Base-by-base conservation (phyloP, 2,113 vertebrate genomes). In the Centropus unirufus region DNA sequence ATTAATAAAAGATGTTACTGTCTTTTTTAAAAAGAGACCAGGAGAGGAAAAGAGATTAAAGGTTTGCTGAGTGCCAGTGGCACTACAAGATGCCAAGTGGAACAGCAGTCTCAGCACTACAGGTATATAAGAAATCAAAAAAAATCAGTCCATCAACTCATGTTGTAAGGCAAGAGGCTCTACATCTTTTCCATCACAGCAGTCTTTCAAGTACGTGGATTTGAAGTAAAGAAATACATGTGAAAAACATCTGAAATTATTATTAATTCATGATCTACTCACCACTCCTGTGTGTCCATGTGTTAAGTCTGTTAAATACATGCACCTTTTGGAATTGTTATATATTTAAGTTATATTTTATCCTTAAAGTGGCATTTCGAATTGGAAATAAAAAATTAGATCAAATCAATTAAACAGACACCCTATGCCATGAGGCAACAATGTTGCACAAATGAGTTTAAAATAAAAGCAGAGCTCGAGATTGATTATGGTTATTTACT, bases 1-100 rank as follows among this genome's bases (percentile, higher is more conserved):
- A 95, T 95, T 97, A 73, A 95, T 84, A 81, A 58, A 64, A 93
- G 73, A 70, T 46, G 22, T 16, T 80, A 74, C 83, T 81, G 54
- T 72, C 80, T 78, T 90, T 89, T n/a, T n/a, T 19, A 66, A 88
- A 89, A 90, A 75, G 57, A 85, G 66, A 83, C 57, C 34, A 94
- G 85, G 44, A 74, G 76, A 90, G 34, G 30, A 94, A 90, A 90
- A 78, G 89, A 95, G 88, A 96, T 90, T 86, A 96, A 96, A 96
- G 92, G 83, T 86, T 92, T 93, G 83, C 46, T 78, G 83, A 94
- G 36, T 76, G 95, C 95, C 86, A 89, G 73, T 78, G 87, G 93
- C 95, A 86, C 64, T 95, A 64, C 2, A 0, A 80, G 11, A 46
- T 39, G 20, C 85, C 68, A 78, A 96, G 61, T 58, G 52, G 87